Conservation (phyloP, 2,888 invertebrate genomes). For the Leucophenga maculata region DNA sequence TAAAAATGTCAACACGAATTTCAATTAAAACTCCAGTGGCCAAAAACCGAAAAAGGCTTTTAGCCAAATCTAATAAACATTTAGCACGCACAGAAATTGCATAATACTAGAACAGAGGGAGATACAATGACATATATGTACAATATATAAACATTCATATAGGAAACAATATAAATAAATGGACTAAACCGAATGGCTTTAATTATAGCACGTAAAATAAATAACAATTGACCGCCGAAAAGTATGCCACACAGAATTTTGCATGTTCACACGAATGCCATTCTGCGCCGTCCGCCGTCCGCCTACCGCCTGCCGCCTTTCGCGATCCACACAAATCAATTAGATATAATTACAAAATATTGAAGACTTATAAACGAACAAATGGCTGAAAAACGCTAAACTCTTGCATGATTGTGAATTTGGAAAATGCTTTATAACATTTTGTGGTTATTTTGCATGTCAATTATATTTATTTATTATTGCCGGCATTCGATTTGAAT, state of each 20-base stretch:
- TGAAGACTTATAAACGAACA: neutral
- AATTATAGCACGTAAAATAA: constrained; percentile 23
- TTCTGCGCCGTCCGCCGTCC: no score
- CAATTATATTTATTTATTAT: constrained; percentile 60
- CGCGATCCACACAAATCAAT: constrained; percentile 5
- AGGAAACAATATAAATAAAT: neutral
- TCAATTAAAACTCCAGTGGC: constrained; percentile 47
- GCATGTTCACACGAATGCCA: neutral
- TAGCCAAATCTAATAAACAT: constrained; percentile 24
- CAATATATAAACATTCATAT: neutral
- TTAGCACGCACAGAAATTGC: constrained; percentile 17
- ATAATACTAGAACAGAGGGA: neutral
- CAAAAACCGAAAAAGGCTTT: constrained; percentile 29
- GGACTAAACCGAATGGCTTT: constrained; percentile 15
- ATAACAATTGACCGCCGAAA: constrained; percentile 23
- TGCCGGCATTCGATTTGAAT: constrained; percentile 32
- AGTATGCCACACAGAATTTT: constrained; percentile 14
- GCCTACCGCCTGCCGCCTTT: no score
- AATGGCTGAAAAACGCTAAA: neutral
- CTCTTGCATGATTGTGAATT: constrained; percentile 39
- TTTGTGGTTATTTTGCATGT: constrained; percentile 57
- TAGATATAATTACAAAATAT: constrained; percentile 23
- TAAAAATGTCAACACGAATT: constrained; percentile 57
- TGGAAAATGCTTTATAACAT: constrained; percentile 51
- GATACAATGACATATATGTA: no score